Evolutionary conservation across 64 coral and sea anemone genomes (phyloP).

Genomic region (Dendronephthya gigantea): DNA sequence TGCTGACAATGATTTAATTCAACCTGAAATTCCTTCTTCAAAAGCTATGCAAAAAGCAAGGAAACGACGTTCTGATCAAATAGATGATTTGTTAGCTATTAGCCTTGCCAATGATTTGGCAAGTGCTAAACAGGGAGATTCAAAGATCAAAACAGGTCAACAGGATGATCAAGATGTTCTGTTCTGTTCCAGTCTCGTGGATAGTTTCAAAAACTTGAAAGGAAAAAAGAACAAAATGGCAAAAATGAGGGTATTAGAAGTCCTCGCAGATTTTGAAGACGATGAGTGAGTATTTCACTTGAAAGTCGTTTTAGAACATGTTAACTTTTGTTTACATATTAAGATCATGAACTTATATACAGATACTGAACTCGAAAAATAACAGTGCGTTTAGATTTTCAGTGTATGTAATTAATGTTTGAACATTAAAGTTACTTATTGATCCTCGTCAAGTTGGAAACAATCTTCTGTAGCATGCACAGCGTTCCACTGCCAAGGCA

Average conservation of each 20-base stretch:
- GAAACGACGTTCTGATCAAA: neutral
- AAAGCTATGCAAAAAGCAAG: neutral
- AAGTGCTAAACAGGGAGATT: neutral
- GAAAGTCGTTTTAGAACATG: neutral
- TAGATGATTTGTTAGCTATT: neutral
- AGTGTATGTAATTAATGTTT: too few species aligned
- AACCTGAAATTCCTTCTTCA: neutral
- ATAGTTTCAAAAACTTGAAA: neutral
- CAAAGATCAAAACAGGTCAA: neutral
- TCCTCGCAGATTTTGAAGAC: neutral
- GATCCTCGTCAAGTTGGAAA: neutral
- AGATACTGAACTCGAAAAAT: neutral
- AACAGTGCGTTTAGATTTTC: too few species aligned
- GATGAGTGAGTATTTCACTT: neutral
- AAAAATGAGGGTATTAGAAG: neutral
- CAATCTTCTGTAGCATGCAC: neutral
- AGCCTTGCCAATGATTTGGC: neutral
- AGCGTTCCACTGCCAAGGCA: neutral
- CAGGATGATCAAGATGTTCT: neutral
- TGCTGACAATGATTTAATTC: too few species aligned
- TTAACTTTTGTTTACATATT: conserved; percentile 3
- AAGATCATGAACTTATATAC: neutral
- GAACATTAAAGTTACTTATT: too few species aligned
- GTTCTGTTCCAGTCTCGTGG: neutral
- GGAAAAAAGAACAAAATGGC: neutral